phyloP scores from a whole-genome alignment of 2,888 invertebrate genomes.

The Spisula subtruncata region DNA sequence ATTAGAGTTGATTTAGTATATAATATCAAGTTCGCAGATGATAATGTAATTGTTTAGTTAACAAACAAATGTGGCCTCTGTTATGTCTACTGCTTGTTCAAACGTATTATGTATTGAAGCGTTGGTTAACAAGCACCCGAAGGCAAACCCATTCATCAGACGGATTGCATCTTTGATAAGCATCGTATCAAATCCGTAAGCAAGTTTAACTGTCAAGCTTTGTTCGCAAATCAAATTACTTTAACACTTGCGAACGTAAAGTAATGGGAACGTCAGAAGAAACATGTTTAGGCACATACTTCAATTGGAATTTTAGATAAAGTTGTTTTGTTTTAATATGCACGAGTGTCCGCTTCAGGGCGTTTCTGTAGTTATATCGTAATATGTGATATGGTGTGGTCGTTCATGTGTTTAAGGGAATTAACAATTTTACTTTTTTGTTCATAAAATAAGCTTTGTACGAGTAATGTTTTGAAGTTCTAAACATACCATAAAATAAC shows the following conservation, averaged over 20 bases:
- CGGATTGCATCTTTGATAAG: not conserved
- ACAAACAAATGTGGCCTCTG: too few species aligned
- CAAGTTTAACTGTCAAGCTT: not conserved
- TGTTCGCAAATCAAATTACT: slow-evolving; percentile 3
- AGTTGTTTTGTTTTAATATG: not conserved
- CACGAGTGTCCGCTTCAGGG: not conserved
- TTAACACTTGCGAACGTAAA: not conserved
- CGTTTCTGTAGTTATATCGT: not conserved
- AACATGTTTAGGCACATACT: not conserved
- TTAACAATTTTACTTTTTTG: too few species aligned
- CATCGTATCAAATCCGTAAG: not conserved
- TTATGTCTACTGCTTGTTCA: not conserved
- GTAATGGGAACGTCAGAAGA: not conserved
- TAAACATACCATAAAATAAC: too few species aligned
- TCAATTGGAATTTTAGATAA: not conserved
- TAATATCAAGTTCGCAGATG: too few species aligned
- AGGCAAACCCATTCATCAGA: not conserved
- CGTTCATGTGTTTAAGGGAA: too few species aligned
- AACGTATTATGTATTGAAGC: not conserved
- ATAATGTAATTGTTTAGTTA: too few species aligned
- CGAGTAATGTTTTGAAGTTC: too few species aligned
- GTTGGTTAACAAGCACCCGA: not conserved
- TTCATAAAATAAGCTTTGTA: too few species aligned
- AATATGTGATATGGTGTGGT: not conserved
- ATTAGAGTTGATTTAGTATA: too few species aligned